Evolutionary conservation across 2,888 invertebrate species (phyloP), one percentile per base, ranked within the genome.

Genomic region (Euplexia lucipara): DNA sequence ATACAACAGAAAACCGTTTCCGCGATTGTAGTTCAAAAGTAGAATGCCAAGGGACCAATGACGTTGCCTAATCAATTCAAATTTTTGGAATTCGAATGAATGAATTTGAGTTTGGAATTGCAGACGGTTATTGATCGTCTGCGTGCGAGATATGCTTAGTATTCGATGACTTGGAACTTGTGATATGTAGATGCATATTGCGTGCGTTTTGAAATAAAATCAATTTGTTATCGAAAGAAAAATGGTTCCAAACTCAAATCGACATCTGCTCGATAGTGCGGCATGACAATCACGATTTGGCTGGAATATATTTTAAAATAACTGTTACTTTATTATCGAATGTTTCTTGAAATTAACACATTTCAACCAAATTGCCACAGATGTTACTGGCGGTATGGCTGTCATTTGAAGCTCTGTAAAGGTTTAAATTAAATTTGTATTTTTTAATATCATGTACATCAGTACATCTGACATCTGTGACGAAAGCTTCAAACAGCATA

Each of bases 1-100:
- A 69, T 75, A 18, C 14, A 51, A 61, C 45, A 32, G 32, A 14
- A 53, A 37, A 47, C n/a, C 1, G 20, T 56, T 51, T 69, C 60
- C 30, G 42, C 59, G 44, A 32, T 35, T 73, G 70, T 78, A 79
- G 35, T 61, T 57, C 79, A 68, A 79, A 72, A 76, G 62, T 83
- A 79, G 83, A 83, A 86, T 84, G 82, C 78, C 78, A 82, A 84
- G 83, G 76, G 78, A 83, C 78, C 81, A 85, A 90, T 93, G 92
- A 93, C 92, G 77, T 75, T 66, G 92, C 93, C 86, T 86, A 92
- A 89, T 85, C 83, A 85, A 90, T 91, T 89, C 85, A 86, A 89
- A 85, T 88, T 89, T 89, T 90, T 88, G 75, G 79, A 88, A 89
- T 90, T 87, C 81, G 86, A 90, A 92, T 91, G 89, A 89, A 90